phyloP scores from a whole-genome alignment of 2,797 vertebrate species.

The Phylloscopus collybita region DNA sequence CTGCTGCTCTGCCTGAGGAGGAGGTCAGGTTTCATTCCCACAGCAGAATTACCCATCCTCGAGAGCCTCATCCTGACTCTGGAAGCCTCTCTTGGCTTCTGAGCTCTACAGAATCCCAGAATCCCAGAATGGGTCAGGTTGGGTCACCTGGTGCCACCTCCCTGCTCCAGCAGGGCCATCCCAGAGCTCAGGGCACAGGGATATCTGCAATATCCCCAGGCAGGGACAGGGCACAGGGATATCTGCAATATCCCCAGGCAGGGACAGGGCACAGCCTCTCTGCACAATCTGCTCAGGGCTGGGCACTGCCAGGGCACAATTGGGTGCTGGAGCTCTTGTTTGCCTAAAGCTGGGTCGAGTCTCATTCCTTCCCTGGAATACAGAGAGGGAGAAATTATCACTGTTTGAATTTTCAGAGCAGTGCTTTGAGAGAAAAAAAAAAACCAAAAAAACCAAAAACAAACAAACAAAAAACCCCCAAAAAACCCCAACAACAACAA shows the following conservation, averaged over 20 bases:
- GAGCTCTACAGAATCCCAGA: not conserved
- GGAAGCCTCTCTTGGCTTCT: not conserved
- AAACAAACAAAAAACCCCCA: not conserved
- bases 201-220: not conserved
- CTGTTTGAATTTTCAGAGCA: not conserved
- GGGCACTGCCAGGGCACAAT: not conserved
- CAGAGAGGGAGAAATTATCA: not conserved
- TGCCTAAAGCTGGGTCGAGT: not conserved
- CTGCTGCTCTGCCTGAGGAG: not conserved
- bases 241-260: not conserved
- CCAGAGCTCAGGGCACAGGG: not conserved
- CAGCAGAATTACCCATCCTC: not conserved
- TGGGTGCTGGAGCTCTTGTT: not conserved
- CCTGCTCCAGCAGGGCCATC: not conserved
- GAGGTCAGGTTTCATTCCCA: not conserved
- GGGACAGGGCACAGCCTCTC: not conserved
- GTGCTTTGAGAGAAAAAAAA: not conserved
- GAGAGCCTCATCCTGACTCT: not conserved
- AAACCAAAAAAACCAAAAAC: not conserved
- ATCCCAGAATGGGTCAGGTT: accelerated
- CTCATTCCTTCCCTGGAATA: not conserved
- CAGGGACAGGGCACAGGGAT: not conserved
- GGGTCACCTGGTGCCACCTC: not conserved
- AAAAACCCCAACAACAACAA: too few relatives aligned
- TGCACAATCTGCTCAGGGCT: not conserved